phyloP scores from a whole-genome alignment of 2,888 invertebrate genomes.

The Torymus auratus region DNA sequence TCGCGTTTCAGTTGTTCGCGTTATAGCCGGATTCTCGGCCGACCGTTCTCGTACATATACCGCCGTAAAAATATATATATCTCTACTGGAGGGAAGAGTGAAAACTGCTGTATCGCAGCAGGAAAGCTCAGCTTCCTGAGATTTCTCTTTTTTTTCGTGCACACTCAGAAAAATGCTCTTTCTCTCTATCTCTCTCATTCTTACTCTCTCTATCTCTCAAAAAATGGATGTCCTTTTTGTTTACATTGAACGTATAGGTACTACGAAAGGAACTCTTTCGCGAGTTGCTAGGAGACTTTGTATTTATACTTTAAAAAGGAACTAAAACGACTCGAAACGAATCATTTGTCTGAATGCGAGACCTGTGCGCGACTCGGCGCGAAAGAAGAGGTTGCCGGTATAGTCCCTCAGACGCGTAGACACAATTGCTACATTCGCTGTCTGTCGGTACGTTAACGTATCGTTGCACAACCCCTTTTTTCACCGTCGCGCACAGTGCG shows the following conservation, averaged over 20 bases:
- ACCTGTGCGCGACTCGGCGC: not conserved
- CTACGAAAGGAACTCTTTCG: slow-evolving; percentile 26
- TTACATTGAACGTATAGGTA: not conserved
- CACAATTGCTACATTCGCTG: slow-evolving; percentile 6
- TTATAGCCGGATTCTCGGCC: not conserved
- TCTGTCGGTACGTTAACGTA: not conserved
- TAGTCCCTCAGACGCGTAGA: not conserved
- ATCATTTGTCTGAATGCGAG: slow-evolving; percentile 39
- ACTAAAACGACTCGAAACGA: slow-evolving; percentile 42
- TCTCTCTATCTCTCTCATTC: not conserved
- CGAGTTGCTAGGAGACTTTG: slow-evolving; percentile 15
- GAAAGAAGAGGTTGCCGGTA: not conserved
- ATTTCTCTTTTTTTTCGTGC: slow-evolving; percentile 13
- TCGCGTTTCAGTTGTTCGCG: not conserved
- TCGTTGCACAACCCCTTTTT: not conserved
- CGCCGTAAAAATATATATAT: not conserved
- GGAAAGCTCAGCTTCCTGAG: slow-evolving; percentile 10
- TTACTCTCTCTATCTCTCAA: too few species aligned
- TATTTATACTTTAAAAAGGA: slow-evolving; percentile 24
- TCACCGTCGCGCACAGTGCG: not conserved
- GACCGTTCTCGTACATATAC: slow-evolving; percentile 38
- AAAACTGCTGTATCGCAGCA: not conserved
- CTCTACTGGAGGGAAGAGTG: slow-evolving; percentile 5
- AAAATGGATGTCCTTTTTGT: not conserved
- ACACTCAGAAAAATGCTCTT: slow-evolving; percentile 40